Evolutionary conservation across 2,113 vertebrate genomes (phyloP).

Genomic region (Lagopus muta): DNA sequence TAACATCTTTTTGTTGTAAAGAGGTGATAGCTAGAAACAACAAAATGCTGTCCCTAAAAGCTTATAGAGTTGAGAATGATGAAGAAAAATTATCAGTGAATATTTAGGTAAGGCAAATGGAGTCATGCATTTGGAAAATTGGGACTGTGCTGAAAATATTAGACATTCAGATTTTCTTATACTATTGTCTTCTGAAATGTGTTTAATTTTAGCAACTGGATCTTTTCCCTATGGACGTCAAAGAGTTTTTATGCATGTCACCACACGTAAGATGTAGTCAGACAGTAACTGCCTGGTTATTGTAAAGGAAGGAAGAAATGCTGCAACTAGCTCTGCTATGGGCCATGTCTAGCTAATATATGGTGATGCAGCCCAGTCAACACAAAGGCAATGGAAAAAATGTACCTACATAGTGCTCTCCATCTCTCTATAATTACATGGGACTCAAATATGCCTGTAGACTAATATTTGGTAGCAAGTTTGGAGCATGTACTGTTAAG

Average conservation of each 20-base stretch:
- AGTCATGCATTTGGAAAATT: constrained; percentile 63
- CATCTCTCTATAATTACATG: background rate
- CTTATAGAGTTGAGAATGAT: constrained; percentile 57
- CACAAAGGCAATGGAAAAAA: background rate
- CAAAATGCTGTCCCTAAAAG: constrained; percentile 68
- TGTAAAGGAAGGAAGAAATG: background rate
- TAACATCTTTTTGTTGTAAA: constrained; percentile 55
- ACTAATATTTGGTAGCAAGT: background rate
- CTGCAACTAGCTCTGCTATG: background rate
- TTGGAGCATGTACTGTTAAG: background rate
- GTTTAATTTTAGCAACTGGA: constrained; percentile 27
- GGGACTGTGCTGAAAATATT: constrained; percentile 29
- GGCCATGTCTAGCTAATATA: background rate
- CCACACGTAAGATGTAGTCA: background rate
- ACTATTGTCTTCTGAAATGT: constrained; percentile 24
- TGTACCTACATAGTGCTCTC: background rate
- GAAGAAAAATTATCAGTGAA: constrained; percentile 32
- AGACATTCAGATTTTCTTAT: constrained; percentile 44
- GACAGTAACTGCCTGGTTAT: background rate
- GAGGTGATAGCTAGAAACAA: constrained; percentile 65
- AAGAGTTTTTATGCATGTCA: background rate
- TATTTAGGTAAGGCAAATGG: constrained; percentile 46
- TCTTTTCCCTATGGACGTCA: background rate
- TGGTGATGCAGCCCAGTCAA: background rate
- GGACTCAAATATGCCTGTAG: background rate